Base-by-base conservation (phyloP, 2,113 vertebrate species). In the Gnathochromis pfefferi region DNA sequence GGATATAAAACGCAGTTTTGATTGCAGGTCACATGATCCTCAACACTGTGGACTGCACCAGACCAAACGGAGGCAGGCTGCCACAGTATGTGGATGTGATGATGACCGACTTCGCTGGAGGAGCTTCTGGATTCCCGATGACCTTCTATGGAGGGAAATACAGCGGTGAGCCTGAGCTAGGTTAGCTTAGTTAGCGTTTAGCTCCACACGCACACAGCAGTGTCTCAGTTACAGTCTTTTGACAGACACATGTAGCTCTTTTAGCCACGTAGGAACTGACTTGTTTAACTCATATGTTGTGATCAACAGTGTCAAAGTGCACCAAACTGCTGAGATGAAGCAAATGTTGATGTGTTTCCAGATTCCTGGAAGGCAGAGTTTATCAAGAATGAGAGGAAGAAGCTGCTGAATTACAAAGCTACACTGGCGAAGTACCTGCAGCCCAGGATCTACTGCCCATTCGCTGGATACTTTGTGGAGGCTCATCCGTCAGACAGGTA, bases 401-500 rank as follows among this genome's bases (percentile, higher is more conserved):
- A 97, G 87, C 91, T 97, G 40, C 84, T 97, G n/a, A 95, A 97
- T 87, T 97, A 97, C 90, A 97, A 97, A 91, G 94, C 96, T 23
- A 91, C 87, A 80, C 89, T 97, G 89, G 96, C 96, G 89, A 96
- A 96, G 21, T 93, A 96, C 5, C 87, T 97, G n/a, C 93, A 95
- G 57, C 96, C 97, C 2, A 95, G 60, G 49, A 93, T 97, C 87
- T 97, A 94, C 88, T 96, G 96, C 78, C 97, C 97, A 1, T 97
- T 97, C 53, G 97, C 97, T 10, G 96, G 97, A 6, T 97, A 97
- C 80, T 97, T 97, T 85, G 95, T 96, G 68, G 97, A 97, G 89
- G 96, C 97, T n/a, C 96, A 97, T 88, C 97, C 97, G 14, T 96
- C 97, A 49, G 97, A 97, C 96, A 96, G 96, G 97, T 97, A 95